phyloP scores from a whole-genome alignment of 2,888 invertebrate genomes.

The Caenorhabditis plicata region DNA sequence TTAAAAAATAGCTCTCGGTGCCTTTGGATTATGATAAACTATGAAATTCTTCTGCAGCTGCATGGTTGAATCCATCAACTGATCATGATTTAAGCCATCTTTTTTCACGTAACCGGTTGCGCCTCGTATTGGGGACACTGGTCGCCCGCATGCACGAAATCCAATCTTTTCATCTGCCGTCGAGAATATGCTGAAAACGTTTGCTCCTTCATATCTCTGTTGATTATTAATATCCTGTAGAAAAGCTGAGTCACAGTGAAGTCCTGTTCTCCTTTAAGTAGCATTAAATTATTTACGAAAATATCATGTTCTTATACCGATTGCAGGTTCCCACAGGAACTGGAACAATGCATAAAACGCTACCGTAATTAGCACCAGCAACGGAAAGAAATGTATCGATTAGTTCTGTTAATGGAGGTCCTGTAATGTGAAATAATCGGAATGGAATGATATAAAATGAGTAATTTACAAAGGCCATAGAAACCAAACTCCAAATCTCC shows the following conservation, averaged over 20 bases:
- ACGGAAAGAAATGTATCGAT: slow-evolving; percentile 63
- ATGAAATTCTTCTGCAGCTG: slow-evolving; percentile 61
- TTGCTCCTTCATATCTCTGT: slow-evolving; percentile 55
- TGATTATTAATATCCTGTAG: slow-evolving; percentile 60
- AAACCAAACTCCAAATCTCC: too few relatives aligned
- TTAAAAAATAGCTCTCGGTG: too few relatives aligned
- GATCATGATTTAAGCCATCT: slow-evolving; percentile 44
- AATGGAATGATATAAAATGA: too few relatives aligned
- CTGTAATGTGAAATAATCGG: slow-evolving; percentile 17
- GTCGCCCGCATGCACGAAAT: slow-evolving; percentile 49
- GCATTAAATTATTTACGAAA: background rate
- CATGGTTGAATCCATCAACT: slow-evolving; percentile 57
- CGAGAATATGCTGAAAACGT: slow-evolving; percentile 60
- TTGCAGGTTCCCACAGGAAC: slow-evolving; percentile 64
- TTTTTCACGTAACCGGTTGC: slow-evolving; percentile 59
- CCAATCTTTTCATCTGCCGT: slow-evolving; percentile 62
- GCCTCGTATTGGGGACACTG: slow-evolving; percentile 56
- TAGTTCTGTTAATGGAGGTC: slow-evolving; percentile 61
- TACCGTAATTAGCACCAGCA: slow-evolving; percentile 64
- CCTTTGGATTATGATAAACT: slow-evolving; percentile 49
- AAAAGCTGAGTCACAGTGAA: slow-evolving; percentile 63
- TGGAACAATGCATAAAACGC: slow-evolving; percentile 58
- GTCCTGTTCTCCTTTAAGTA: slow-evolving; percentile 47
- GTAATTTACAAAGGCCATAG: too few relatives aligned
- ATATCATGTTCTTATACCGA: slow-evolving; percentile 16